Evolutionary conservation across 2,113 vertebrate genomes (phyloP), one percentile per base, ranked within the genome.

Genomic region (Nematolebias whitei): DNA sequence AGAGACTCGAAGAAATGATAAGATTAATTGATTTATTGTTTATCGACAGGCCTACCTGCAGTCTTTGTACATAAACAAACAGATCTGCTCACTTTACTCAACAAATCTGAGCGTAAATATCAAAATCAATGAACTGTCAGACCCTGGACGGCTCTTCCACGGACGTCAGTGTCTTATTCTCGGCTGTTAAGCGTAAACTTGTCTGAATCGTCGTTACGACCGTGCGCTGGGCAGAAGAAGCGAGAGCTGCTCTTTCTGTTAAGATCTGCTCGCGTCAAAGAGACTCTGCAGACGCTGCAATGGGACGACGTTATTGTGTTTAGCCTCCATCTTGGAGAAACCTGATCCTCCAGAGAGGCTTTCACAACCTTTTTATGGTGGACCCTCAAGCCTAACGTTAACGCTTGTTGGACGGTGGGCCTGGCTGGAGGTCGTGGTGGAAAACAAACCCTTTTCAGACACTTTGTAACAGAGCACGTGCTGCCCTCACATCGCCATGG

Each of bases 401-500:
- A 80, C n/a, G n/a, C n/a, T 85, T 73, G 76, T 79, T 67, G 51
- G 56, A 73, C 52, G 62, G 57, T 76, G 75, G 51, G 82, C 69
- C 73, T 55, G 48, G 72, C 61, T 77, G 63, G 67, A 75, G 63
- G 58, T 74, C 9, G 85, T 58, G 62, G 51, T 29, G 82, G 80
- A 90, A 85, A 79, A 68, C 70, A 66, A 68, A 67, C 78, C 78
- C 76, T 84, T 80, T 85, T 80, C 58, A 63, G 74, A 65, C 63
- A 45, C 54, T 58, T 65, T 82, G 86, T 76, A 73, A 74, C 76
- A 72, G 64, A 76, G 71, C 54, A 52, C n/a, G 56, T 51, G 60
- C 68, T 75, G 79, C 73, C 80, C 84, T 81, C 73, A 83, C 84
- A 90, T 84, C 63, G 73, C 80, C 79, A 82, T 75, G 82, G 88